Evolutionary conservation across 2,888 invertebrate species (phyloP).

Genomic region (Drosophila kambysellisi): DNA sequence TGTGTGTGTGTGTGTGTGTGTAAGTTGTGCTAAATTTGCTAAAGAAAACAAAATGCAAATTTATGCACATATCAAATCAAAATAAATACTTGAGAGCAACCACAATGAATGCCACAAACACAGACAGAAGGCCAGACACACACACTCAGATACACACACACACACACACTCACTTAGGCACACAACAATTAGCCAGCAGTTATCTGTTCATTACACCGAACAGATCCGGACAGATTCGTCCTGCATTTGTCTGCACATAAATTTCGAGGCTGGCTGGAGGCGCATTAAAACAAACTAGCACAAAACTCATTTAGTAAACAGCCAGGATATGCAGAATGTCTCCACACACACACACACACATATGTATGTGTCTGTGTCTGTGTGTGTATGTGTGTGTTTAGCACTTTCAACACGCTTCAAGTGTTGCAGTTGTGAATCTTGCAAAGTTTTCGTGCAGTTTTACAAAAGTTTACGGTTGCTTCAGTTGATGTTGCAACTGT

Average conservation of each 20-base stretch:
- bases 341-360: background rate
- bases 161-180: background rate
- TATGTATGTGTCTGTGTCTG: slow-evolving; percentile 12
- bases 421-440: slow-evolving; percentile 78
- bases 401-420: slow-evolving; percentile 69
- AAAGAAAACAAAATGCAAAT: slow-evolving; percentile 29
- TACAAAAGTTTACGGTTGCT: slow-evolving; percentile 58
- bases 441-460: slow-evolving; percentile 65
- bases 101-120: background rate
- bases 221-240: slow-evolving; percentile 45
- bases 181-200: slow-evolving; percentile 73
- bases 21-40: slow-evolving; percentile 6
- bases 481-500: slow-evolving; percentile 47
- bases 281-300: slow-evolving; percentile 77
- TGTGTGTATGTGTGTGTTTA: slow-evolving; percentile 19
- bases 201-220: slow-evolving; percentile 80
- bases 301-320: slow-evolving; percentile 78
- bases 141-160: background rate
- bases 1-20: background rate
- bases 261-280: slow-evolving; percentile 57
- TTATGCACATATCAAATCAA: slow-evolving; percentile 36
- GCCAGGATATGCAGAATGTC: slow-evolving; percentile 51
- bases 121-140: slow-evolving; percentile 39
- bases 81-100: slow-evolving; percentile 29
- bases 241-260: slow-evolving; percentile 49